phyloP scores from a whole-genome alignment of 2,888 invertebrate genomes.

The Melanophora roralis region DNA sequence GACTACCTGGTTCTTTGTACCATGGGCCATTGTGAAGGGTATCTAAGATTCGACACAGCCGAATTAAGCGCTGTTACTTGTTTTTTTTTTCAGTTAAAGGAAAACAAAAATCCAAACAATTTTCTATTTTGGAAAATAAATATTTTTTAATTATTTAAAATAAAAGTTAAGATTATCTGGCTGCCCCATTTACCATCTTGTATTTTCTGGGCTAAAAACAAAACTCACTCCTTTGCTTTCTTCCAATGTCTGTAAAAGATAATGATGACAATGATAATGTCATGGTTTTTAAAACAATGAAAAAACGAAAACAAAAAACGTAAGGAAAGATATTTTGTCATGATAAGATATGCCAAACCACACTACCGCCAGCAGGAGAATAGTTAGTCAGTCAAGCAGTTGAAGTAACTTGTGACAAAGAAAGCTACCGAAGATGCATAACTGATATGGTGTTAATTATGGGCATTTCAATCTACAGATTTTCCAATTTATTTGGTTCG shows the following conservation, averaged over 20 bases:
- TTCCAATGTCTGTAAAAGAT: background rate
- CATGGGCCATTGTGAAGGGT: too few species aligned
- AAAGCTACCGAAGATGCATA: slow-evolving; percentile 29
- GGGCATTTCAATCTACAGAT: background rate
- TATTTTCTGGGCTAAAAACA: slow-evolving; percentile 13
- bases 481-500: background rate
- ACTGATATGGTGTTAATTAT: slow-evolving; percentile 24
- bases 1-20: too few species aligned
- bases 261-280: slow-evolving; percentile 10
- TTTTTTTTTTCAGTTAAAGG: too few species aligned
- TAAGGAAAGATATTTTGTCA: slow-evolving; percentile 13
- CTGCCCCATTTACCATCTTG: background rate
- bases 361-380: background rate
- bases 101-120: too few species aligned
- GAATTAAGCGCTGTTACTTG: too few species aligned
- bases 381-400: background rate
- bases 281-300: slow-evolving; percentile 15
- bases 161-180: too few species aligned
- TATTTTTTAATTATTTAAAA: too few species aligned
- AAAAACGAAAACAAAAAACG: background rate
- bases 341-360: background rate
- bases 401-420: background rate
- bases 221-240: background rate
- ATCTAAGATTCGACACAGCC: too few species aligned
- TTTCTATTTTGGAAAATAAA: too few species aligned